A percentile compares a stretch with the other conserved stretches of the same genome.
These are phyloP conservation scores for Trematomus bernacchii DNA, from an alignment of 2,797 vertebrate genomes.

Conservation along the genomic window DNA sequence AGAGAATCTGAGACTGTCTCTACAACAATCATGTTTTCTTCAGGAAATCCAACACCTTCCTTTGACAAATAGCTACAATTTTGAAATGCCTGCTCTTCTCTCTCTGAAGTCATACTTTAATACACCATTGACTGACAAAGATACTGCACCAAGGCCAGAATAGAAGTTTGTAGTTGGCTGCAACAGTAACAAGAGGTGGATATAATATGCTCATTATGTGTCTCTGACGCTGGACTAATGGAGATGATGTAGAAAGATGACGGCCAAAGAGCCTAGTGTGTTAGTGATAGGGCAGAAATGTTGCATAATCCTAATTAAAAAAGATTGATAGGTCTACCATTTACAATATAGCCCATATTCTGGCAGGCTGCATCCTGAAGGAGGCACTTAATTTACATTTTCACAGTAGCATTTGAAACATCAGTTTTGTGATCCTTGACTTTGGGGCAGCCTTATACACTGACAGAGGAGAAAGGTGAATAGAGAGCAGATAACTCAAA, in stretches of 20 bases:
- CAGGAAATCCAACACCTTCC: background rate
- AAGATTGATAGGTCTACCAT: conserved; percentile 33
- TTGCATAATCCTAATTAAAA: conserved; percentile 43
- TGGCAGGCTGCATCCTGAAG: conserved; percentile 14
- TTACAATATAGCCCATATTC: background rate
- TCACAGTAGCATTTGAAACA: conserved; percentile 1
- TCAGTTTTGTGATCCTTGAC: background rate
- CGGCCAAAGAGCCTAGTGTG: conserved; percentile 19
- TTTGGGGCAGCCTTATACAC: background rate
- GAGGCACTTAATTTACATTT: background rate
- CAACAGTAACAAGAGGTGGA: conserved; percentile 21
- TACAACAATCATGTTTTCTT: conserved; percentile 8
- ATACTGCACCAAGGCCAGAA: conserved; percentile 6
- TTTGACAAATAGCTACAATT: conserved; percentile 22
- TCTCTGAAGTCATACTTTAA: conserved; percentile 10
- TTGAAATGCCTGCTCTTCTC: background rate
- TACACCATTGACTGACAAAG: conserved; percentile 3
- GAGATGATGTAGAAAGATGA: conserved; percentile 39
- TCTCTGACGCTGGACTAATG: conserved; percentile 38
- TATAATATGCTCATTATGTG: conserved; percentile 47
- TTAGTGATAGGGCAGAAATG: conserved; percentile 25
- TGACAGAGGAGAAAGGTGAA: background rate
- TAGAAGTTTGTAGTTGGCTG: conserved; percentile 38
- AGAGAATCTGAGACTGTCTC: conserved; percentile 20
- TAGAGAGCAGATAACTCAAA: background rate